A percentile compares a stretch with the other conserved stretches of the same genome.
These are phyloP conservation scores for Anguilla obscura DNA, from an alignment of 2,797 vertebrate species.

Conservation along the genomic window DNA sequence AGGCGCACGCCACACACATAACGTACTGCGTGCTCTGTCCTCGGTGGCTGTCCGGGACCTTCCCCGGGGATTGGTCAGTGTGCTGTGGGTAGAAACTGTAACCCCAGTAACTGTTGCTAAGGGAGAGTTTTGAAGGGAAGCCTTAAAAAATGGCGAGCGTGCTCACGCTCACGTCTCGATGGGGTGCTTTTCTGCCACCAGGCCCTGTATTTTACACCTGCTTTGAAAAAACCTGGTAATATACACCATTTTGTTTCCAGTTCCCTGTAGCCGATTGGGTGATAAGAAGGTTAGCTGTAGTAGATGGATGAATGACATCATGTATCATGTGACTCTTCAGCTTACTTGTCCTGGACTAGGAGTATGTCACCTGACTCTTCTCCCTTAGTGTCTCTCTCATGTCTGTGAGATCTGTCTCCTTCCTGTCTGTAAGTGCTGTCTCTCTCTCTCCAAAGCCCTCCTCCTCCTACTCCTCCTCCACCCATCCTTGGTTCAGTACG, in stretches of 20 bases:
- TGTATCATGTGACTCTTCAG: neutral
- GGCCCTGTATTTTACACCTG: neutral
- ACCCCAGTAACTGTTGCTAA: neutral
- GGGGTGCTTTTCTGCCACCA: neutral
- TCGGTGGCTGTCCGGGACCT: neutral
- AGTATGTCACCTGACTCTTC: conserved; percentile 9
- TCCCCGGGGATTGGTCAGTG: neutral
- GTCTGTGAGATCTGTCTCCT: conserved; percentile 25
- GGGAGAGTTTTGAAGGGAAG: neutral
- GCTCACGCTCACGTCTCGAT: neutral
- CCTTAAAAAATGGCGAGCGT: neutral
- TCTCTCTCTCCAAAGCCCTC: conserved; percentile 67
- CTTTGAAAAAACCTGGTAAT: neutral
- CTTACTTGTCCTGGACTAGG: neutral
- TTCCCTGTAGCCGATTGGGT: conserved; percentile 46
- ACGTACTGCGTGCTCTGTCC: neutral
- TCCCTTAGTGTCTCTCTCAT: conserved; percentile 36
- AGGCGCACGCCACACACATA: neutral
- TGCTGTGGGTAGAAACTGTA: neutral
- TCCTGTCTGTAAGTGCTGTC: conserved; percentile 7
- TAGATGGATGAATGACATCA: neutral
- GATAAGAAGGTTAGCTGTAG: neutral
- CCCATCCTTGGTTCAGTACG: conserved; percentile 49
- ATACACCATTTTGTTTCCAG: conserved; percentile 39
- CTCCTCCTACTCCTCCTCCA: conserved; percentile 61